A percentile compares a stretch with the other conserved stretches of the same genome.
Conservation (phyloP, 1,140 invertebrate genomes). For the Geopemphigus sp. region DNA sequence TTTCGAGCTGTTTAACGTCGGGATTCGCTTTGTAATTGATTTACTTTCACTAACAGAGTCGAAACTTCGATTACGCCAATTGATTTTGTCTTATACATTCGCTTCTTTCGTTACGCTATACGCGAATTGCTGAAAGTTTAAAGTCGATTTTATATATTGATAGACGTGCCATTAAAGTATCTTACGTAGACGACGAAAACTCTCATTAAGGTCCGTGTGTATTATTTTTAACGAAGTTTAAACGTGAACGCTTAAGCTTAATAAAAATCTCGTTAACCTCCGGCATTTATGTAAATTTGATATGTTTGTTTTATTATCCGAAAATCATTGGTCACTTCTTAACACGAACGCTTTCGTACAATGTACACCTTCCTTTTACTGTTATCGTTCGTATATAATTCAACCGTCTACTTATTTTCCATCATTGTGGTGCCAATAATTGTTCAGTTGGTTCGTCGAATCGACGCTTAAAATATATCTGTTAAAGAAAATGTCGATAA, state of each 20-base stretch:
- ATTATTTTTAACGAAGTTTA: not conserved
- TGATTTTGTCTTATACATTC: slow-evolving; percentile 2
- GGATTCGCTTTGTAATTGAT: too few species aligned
- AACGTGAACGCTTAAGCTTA: not conserved
- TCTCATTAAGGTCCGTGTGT: not conserved
- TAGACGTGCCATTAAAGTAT: slow-evolving; percentile 2
- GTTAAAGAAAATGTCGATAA: too few species aligned
- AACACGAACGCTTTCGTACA: too few species aligned
- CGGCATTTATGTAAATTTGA: not conserved
- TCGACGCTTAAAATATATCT: too few species aligned
- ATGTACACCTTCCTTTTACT: too few species aligned
- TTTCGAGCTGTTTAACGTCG: too few species aligned
- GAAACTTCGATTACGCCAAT: not conserved
- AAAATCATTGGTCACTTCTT: too few species aligned
- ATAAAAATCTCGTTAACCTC: not conserved
- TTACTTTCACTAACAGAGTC: not conserved
- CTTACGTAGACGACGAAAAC: not conserved
- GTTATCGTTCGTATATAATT: not conserved
- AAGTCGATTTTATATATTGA: not conserved
- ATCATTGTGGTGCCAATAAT: too few species aligned
- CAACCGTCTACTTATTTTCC: too few species aligned
- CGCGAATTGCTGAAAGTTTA: not conserved
- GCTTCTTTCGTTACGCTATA: slow-evolving; percentile 5
- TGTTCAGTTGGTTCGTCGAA: too few species aligned
- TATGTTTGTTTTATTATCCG: too few species aligned